These are phyloP conservation scores for Dinocampus coccinellae DNA, from an alignment of 2,888 invertebrate species.

Conservation along the genomic window DNA sequence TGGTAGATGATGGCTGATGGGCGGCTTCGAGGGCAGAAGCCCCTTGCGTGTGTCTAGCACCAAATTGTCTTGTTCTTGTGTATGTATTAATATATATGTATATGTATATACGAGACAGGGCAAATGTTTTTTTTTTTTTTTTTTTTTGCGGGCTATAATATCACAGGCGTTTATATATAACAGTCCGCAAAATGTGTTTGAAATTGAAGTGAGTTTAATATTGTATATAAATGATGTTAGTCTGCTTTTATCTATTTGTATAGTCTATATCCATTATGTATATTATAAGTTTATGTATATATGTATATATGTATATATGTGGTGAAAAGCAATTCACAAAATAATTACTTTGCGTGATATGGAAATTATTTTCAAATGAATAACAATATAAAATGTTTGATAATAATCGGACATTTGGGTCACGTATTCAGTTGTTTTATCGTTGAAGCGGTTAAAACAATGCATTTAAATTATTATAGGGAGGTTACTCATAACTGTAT, in stretches of 20 bases:
- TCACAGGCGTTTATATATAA: not conserved
- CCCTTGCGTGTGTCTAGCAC: constrained; percentile 3
- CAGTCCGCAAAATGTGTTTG: not conserved
- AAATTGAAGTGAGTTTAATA: not conserved
- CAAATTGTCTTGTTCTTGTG: not conserved
- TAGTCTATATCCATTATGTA: not conserved
- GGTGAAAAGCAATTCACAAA: not conserved
- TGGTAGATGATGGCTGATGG: not conserved
- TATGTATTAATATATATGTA: not conserved
- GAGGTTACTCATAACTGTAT: too few species aligned
- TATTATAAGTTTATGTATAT: not conserved
- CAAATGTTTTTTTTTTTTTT: not conserved
- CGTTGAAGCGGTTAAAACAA: not conserved
- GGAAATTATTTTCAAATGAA: not conserved
- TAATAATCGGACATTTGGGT: constrained; percentile 8
- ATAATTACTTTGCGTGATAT: not conserved
- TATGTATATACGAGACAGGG: not conserved
- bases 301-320: not conserved
- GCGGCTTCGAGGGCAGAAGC: constrained; percentile 3
- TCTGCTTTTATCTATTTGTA: not conserved
- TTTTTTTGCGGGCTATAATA: not conserved
- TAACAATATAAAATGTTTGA: not conserved
- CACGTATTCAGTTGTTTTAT: not conserved
- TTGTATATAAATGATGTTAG: not conserved
- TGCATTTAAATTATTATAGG: too few species aligned